Conservation (phyloP, 2,113 vertebrate species). For the Chamaetylas fuelleborni region DNA sequence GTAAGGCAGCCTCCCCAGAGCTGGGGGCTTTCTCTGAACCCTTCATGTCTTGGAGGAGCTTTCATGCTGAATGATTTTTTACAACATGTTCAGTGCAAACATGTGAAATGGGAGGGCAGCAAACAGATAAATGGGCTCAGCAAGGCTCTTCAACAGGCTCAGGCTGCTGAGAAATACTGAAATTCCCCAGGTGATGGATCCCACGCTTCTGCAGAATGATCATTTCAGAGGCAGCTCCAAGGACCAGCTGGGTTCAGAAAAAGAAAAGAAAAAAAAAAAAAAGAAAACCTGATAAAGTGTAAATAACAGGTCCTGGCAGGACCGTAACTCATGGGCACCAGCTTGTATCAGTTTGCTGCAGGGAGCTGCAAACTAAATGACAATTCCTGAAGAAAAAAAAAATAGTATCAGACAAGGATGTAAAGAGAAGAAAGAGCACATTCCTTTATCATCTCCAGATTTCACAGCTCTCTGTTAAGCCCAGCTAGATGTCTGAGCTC, state of each 20-base stretch:
- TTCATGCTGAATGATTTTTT: neutral
- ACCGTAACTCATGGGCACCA: neutral
- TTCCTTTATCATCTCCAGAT: neutral
- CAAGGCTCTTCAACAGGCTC: neutral
- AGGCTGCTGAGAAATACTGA: neutral
- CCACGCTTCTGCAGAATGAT: neutral
- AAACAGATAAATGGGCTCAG: neutral
- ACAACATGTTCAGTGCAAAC: neutral
- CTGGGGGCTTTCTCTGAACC: neutral
- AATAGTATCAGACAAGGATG: neutral
- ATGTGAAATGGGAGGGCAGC: neutral
- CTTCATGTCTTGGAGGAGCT: neutral
- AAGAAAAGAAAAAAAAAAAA: too few relatives aligned
- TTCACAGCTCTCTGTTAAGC: neutral
- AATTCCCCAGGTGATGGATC: neutral
- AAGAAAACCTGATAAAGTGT: neutral
- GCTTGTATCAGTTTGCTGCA: neutral
- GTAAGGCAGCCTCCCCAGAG: neutral
- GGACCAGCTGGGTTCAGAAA: neutral
- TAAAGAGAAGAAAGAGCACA: neutral
- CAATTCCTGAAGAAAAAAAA: neutral
- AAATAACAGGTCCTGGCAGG: conserved; percentile 26
- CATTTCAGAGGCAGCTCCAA: neutral
- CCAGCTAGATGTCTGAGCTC: neutral
- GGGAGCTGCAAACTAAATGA: neutral